phyloP scores from a whole-genome alignment of 2,888 invertebrate genomes.

The Notodonta ziczac region DNA sequence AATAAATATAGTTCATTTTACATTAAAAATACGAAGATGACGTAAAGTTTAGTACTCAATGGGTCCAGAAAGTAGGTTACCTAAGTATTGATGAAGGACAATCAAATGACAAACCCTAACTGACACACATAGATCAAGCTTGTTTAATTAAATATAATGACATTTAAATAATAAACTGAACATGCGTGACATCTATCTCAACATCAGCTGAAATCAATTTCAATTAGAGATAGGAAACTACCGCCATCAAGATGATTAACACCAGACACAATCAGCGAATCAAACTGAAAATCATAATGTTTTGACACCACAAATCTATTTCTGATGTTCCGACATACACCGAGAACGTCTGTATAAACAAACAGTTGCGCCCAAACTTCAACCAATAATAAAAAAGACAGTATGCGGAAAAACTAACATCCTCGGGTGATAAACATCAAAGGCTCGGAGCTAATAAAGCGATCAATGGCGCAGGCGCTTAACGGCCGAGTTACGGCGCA shows the following conservation, averaged over 20 bases:
- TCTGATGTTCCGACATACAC: slow-evolving; percentile 64
- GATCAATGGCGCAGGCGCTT: slow-evolving; percentile 73
- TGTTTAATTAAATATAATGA: too few species aligned
- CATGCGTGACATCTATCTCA: slow-evolving; percentile 7
- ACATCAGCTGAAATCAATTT: slow-evolving; percentile 22
- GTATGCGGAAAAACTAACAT: slow-evolving; percentile 85
- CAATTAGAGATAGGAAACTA: slow-evolving; percentile 28
- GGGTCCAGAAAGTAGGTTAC: too few species aligned
- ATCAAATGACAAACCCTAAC: too few species aligned
- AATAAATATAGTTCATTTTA: too few species aligned
- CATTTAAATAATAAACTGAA: slow-evolving; percentile 4
- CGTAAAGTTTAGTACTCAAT: too few species aligned
- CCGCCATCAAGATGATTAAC: slow-evolving; percentile 20
- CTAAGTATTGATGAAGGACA: too few species aligned
- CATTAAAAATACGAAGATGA: too few species aligned
- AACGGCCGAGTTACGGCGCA: slow-evolving; percentile 62
- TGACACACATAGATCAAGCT: too few species aligned
- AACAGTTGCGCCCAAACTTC: slow-evolving; percentile 80
- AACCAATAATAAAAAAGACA: slow-evolving; percentile 82
- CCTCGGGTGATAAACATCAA: slow-evolving; percentile 79
- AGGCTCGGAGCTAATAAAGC: slow-evolving; percentile 71
- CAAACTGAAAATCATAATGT: slow-evolving; percentile 68
- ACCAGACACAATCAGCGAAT: slow-evolving; percentile 54
- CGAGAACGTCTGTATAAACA: slow-evolving; percentile 77
- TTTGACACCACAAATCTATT: slow-evolving; percentile 83